Percentiles rank a stretch among this genome's conserved stretches.
phyloP scores from a whole-genome alignment of 1,140 invertebrate genomes.

The Zaprionus inermis region DNA sequence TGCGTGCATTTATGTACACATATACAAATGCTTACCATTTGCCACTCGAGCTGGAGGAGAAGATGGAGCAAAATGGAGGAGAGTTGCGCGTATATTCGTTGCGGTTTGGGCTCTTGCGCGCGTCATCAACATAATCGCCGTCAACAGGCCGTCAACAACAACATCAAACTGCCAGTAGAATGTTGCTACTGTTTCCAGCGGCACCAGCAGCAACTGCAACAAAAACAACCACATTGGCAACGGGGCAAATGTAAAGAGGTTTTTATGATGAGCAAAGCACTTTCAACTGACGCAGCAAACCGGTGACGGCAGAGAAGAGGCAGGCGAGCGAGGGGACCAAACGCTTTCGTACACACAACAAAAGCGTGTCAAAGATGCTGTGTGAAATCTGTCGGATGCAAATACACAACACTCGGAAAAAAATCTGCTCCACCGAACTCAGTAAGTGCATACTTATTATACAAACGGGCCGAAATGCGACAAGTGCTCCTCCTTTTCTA shows the following conservation, averaged over 20 bases:
- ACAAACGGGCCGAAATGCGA: conserved; percentile 21
- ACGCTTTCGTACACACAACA: conserved; percentile 52
- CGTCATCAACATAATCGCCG: conserved; percentile 82
- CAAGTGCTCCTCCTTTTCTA: conserved; percentile 57
- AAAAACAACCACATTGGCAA: conserved; percentile 45
- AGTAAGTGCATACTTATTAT: not conserved
- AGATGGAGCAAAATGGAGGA: conserved; percentile 45
- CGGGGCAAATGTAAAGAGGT: conserved; percentile 63
- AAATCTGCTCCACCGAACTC: not conserved
- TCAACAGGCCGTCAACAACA: conserved; percentile 80
- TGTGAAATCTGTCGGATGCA: conserved; percentile 41
- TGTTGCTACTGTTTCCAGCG: conserved; percentile 78
- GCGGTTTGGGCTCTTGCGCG: conserved; percentile 69
- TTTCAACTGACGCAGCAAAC: conserved; percentile 52
- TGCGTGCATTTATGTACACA: conserved; percentile 45
- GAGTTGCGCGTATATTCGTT: conserved; percentile 83
- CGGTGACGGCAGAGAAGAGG: not conserved
- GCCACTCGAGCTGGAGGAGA: conserved; percentile 56
- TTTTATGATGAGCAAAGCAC: conserved; percentile 70
- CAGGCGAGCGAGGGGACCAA: conserved; percentile 12
- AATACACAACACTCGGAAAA: conserved; percentile 3
- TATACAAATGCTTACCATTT: conserved; percentile 68
- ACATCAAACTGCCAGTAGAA: conserved; percentile 79
- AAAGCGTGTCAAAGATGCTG: conserved; percentile 62
- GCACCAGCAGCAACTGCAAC: conserved; percentile 37